These are phyloP conservation scores for Pollachius pollachius DNA, from an alignment of 2,113 vertebrate genomes.

Conservation along the genomic window DNA sequence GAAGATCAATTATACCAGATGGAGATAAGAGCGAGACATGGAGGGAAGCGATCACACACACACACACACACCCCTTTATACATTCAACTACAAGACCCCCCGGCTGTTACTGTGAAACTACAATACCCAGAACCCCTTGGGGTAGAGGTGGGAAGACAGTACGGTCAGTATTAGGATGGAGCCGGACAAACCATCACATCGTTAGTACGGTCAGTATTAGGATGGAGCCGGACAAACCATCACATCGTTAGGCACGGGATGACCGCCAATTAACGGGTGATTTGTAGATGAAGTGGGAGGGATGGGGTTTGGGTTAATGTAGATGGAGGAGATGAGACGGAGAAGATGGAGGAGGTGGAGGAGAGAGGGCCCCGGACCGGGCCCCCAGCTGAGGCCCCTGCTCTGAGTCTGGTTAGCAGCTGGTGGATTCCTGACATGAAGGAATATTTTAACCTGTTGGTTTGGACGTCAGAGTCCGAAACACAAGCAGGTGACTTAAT, in stretches of 20 bases:
- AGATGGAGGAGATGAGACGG: no score
- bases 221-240: slow-evolving; percentile 80
- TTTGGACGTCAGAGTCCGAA: no score
- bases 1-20: slow-evolving; percentile 31
- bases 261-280: slow-evolving; percentile 90
- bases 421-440: no score
- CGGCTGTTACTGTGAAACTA: neutral
- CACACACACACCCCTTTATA: neutral
- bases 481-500: no score
- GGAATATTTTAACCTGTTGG: no score
- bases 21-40: slow-evolving; percentile 7
- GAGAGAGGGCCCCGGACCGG: no score
- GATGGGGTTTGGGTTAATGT: slow-evolving; percentile 79
- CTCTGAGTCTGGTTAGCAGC: no score
- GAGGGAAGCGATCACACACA: slow-evolving; percentile 1
- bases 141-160: slow-evolving; percentile 68
- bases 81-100: neutral
- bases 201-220: slow-evolving; percentile 78
- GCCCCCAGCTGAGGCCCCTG: no score
- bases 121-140: neutral
- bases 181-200: slow-evolving; percentile 85
- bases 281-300: slow-evolving; percentile 86
- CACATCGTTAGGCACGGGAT: slow-evolving; percentile 87
- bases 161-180: slow-evolving; percentile 77
- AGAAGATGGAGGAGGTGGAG: no score